Evolutionary conservation across 2,113 vertebrate species (phyloP).

Genomic region (Neodon shergylaensis): DNA sequence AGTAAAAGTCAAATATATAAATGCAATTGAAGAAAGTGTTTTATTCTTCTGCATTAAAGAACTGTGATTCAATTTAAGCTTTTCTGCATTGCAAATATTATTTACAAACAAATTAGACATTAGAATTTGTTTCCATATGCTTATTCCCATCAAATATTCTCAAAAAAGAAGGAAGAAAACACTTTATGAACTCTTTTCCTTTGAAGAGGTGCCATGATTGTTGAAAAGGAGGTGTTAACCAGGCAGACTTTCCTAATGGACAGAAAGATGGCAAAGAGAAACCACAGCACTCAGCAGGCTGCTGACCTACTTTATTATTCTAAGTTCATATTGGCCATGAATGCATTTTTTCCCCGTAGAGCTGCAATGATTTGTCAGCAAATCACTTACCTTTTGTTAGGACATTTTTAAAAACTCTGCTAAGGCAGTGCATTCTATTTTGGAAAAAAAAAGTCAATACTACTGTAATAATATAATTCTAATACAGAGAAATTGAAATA

Average conservation of each 20-base stretch:
- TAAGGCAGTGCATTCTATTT: constrained; percentile 36
- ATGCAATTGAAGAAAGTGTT: not conserved
- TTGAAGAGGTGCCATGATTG: not conserved
- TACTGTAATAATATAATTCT: not conserved
- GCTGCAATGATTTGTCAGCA: constrained; percentile 81
- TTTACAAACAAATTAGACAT: not conserved
- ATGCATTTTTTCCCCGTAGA: constrained; percentile 73
- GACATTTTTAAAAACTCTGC: constrained; percentile 51
- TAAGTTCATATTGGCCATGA: constrained; percentile 72
- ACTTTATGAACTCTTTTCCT: not conserved
- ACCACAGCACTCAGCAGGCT: constrained; percentile 80
- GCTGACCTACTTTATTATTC: constrained; percentile 84
- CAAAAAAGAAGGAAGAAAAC: not conserved
- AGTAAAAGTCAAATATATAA: not conserved
- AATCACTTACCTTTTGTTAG: constrained; percentile 77
- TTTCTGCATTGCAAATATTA: not conserved
- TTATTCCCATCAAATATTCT: not conserved
- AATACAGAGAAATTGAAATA: constrained; percentile 8
- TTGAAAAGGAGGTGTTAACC: not conserved
- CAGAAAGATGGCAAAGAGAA: constrained; percentile 72
- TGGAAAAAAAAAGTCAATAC: constrained; percentile 36
- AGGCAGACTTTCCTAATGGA: constrained; percentile 52
- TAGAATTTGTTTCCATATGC: not conserved
- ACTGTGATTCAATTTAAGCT: not conserved
- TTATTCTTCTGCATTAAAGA: not conserved